These are phyloP conservation scores for Idris sp. DNA, from an alignment of 1,140 invertebrate species.

Conservation along the genomic window DNA sequence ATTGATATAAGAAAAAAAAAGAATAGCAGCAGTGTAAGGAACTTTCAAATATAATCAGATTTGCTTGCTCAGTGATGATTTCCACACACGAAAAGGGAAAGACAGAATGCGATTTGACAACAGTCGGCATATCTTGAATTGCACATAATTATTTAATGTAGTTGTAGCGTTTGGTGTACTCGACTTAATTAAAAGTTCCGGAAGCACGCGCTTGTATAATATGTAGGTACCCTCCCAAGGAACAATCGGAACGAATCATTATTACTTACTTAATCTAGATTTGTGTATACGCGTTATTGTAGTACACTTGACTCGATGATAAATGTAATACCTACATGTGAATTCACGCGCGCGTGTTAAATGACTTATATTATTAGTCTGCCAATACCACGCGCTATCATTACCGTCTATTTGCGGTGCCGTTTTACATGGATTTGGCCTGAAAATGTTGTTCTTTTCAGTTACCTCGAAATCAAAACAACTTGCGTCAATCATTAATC, in stretches of 20 bases:
- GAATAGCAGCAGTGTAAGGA: background rate
- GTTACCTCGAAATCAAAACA: slow-evolving; percentile 33
- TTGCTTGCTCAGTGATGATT: background rate
- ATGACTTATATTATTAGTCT: slow-evolving; percentile 51
- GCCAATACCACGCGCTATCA: slow-evolving; percentile 32
- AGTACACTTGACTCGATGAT: slow-evolving; percentile 34
- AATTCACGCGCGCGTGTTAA: slow-evolving; percentile 57
- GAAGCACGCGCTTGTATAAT: slow-evolving; percentile 48
- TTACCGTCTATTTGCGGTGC: slow-evolving; percentile 31
- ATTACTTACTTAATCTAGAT: slow-evolving; percentile 61
- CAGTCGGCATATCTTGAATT: slow-evolving; percentile 9
- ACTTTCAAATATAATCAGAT: background rate
- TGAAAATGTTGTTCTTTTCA: slow-evolving; percentile 24
- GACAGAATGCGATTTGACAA: slow-evolving; percentile 22
- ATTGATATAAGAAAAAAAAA: background rate
- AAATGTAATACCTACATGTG: slow-evolving; percentile 56
- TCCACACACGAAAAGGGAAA: background rate
- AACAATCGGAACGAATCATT: slow-evolving; percentile 62
- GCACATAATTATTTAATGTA: slow-evolving; percentile 38
- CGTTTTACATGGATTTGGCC: slow-evolving; percentile 33
- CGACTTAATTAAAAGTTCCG: slow-evolving; percentile 53
- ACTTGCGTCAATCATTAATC: slow-evolving; percentile 31
- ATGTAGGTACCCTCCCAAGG: slow-evolving; percentile 37
- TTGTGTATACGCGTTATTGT: slow-evolving; percentile 38
- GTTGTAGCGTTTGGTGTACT: slow-evolving; percentile 30